Evolutionary conservation across 2,888 invertebrate species (phyloP).

Genomic region (Clepsis dumicolana): DNA sequence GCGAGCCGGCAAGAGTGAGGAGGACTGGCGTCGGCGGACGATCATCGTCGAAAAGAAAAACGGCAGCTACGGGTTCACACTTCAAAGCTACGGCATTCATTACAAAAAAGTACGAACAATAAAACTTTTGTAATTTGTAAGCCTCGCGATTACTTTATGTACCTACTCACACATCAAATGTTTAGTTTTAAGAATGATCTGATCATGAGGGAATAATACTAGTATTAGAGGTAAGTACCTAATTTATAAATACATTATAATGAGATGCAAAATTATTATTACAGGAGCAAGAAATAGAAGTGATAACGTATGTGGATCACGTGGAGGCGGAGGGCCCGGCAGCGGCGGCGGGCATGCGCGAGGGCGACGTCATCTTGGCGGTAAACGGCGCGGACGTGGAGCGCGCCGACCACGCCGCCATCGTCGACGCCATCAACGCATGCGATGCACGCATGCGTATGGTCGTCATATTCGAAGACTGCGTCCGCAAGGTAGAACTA

Average conservation of each 20-base stretch:
- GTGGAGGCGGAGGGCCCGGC: constrained; percentile 97
- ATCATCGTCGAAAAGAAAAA: constrained; percentile 97
- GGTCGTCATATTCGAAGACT: constrained; percentile 98
- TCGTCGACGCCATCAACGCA: constrained; percentile 96
- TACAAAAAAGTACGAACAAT: constrained; percentile 89
- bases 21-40: constrained; percentile 94
- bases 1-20: constrained; percentile 83
- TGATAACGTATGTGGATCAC: constrained; percentile 98
- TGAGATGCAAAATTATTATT: too few relatives aligned
- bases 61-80: constrained; percentile 97
- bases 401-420: constrained; percentile 95
- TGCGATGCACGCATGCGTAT: constrained; percentile 97
- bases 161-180: too few relatives aligned
- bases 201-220: too few relatives aligned
- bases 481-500: constrained; percentile 96
- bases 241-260: too few relatives aligned
- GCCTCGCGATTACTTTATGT: neutral
- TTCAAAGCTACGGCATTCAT: constrained; percentile 99
- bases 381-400: constrained; percentile 99
- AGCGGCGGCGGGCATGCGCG: constrained; percentile 96
- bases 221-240: too few relatives aligned
- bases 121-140: neutral
- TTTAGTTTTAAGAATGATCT: too few relatives aligned
- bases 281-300: constrained; percentile 95
- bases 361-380: constrained; percentile 98